Percentiles rank a stretch among this genome's conserved stretches.
phyloP scores from a whole-genome alignment of 2,113 vertebrate species.

The Rhipidura dahli region DNA sequence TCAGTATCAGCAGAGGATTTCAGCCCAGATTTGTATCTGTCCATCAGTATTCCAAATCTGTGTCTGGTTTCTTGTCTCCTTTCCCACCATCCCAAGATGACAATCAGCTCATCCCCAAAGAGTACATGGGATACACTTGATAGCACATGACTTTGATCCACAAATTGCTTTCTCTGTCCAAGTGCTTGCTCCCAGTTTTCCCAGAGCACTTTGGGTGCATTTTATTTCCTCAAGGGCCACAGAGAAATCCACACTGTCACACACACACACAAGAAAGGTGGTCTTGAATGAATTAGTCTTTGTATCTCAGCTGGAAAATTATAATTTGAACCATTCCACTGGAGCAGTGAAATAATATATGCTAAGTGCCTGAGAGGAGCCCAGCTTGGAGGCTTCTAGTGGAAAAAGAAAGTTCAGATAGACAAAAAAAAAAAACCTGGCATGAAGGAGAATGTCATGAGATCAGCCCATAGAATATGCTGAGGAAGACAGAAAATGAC shows the following conservation, averaged over 20 bases:
- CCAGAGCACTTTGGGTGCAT: neutral
- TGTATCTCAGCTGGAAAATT: slow-evolving; percentile 52
- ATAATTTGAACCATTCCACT: slow-evolving; percentile 53
- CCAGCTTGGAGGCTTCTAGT: slow-evolving; percentile 41
- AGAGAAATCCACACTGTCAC: neutral
- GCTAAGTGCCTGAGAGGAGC: slow-evolving; percentile 13
- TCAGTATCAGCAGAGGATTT: neutral
- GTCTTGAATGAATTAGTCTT: slow-evolving; percentile 30
- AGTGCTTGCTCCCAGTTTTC: neutral
- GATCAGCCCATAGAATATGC: slow-evolving; percentile 44
- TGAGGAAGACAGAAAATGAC: slow-evolving; percentile 45
- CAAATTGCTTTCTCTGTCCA: neutral
- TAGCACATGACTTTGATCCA: neutral
- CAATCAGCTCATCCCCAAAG: neutral
- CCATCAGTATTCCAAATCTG: neutral
- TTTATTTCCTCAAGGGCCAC: neutral
- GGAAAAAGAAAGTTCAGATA: slow-evolving; percentile 49
- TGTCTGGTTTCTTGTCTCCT: neutral
- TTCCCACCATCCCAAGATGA: neutral
- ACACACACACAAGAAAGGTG: neutral
- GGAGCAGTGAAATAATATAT: neutral
- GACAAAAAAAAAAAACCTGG: slow-evolving; percentile 14
- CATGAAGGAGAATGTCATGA: slow-evolving; percentile 15
- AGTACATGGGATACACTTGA: neutral
- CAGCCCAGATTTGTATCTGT: neutral